A percentile compares a stretch with the other conserved stretches of the same genome.
These are phyloP conservation scores for Anguilla obscura DNA, from an alignment of 2,797 vertebrate species.

Conservation along the genomic window DNA sequence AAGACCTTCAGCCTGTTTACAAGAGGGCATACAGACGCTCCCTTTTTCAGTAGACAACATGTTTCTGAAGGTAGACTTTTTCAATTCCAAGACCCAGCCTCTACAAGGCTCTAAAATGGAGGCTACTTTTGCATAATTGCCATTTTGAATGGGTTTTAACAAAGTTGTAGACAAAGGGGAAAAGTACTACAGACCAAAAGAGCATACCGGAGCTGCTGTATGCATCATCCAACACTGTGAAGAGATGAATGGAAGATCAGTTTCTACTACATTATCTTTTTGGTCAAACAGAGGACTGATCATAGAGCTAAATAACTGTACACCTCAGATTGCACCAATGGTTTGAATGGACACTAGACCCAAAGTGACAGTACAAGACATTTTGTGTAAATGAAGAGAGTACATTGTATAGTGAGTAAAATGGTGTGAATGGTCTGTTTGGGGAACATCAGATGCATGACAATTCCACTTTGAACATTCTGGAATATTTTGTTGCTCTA, in stretches of 20 bases:
- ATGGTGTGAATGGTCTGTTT: background rate
- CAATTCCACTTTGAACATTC: background rate
- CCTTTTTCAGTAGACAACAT: background rate
- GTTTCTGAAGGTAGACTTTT: background rate
- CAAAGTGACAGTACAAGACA: background rate
- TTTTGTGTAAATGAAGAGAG: background rate
- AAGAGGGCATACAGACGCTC: background rate
- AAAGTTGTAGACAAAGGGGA: background rate
- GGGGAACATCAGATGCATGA: background rate
- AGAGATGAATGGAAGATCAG: background rate
- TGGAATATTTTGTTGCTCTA: slow-evolving; percentile 19
- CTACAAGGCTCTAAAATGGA: background rate
- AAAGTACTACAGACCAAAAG: too few species aligned
- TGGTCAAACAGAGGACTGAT: background rate
- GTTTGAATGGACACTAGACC: background rate
- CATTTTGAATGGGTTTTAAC: background rate
- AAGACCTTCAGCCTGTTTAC: background rate
- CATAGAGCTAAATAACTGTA: background rate
- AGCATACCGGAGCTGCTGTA: background rate
- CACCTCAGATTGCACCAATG: background rate
- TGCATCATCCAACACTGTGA: background rate
- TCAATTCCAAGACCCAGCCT: background rate
- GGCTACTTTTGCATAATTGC: background rate
- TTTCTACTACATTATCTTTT: background rate
- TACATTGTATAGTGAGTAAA: background rate